Conservation (phyloP, 2,797 vertebrate genomes). For the Sparidentex hasta region DNA sequence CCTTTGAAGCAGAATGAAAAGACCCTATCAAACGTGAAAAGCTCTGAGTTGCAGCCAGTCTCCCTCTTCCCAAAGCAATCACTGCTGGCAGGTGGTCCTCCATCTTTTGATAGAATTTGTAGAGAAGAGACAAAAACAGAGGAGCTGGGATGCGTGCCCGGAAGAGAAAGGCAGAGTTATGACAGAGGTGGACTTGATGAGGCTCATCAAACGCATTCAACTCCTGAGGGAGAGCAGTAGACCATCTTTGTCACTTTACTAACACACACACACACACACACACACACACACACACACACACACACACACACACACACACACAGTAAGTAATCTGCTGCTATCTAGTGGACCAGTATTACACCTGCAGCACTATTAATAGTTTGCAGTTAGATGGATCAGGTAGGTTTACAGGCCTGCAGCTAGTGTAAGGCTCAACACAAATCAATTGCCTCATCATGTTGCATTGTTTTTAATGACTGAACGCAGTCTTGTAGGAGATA, state of each 20-base stretch:
- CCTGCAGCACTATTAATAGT: slow-evolving; percentile 66
- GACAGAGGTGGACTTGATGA: slow-evolving; percentile 68
- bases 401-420: slow-evolving; percentile 45
- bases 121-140: slow-evolving; percentile 60
- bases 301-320: slow-evolving; percentile 9
- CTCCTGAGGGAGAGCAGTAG: slow-evolving; percentile 52
- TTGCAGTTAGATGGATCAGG: slow-evolving; percentile 25
- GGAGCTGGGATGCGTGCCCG: slow-evolving; percentile 57
- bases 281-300: slow-evolving; percentile 23
- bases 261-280: slow-evolving; percentile 43
- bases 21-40: slow-evolving; percentile 69
- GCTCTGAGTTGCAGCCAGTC: slow-evolving; percentile 64
- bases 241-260: slow-evolving; percentile 52
- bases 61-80: slow-evolving; percentile 61
- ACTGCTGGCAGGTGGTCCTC: slow-evolving; percentile 73
- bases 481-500: not conserved
- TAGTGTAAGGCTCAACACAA: slow-evolving; percentile 6
- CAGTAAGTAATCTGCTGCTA: slow-evolving; percentile 71
- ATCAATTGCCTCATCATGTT: slow-evolving; percentile 9
- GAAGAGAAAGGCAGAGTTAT: slow-evolving; percentile 60
- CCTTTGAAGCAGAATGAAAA: slow-evolving; percentile 70
- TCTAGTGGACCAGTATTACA: slow-evolving; percentile 78
- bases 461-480: slow-evolving; percentile 6
- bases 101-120: slow-evolving; percentile 74
- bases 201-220: slow-evolving; percentile 70